A percentile compares a stretch with the other conserved stretches of the same genome.
phyloP scores from a whole-genome alignment of 1,140 invertebrate species.

The Daktulosphaira vitifoliae region DNA sequence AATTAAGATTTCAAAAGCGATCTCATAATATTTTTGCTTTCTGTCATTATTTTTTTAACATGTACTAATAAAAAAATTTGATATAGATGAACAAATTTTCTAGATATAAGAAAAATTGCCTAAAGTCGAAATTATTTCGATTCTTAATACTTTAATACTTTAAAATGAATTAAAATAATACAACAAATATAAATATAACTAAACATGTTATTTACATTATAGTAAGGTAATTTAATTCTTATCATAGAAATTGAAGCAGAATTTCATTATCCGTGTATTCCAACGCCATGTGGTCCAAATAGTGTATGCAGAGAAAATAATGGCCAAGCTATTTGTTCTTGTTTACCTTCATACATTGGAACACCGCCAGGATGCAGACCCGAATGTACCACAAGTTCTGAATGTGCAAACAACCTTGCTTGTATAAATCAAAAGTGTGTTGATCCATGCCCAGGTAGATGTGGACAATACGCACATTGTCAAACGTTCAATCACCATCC shows the following conservation, averaged over 20 bases:
- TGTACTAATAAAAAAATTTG: too few relatives aligned
- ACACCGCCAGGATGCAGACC: constrained; percentile 61
- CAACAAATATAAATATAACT: not conserved
- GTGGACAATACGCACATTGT: constrained; percentile 56
- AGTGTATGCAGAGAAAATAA: constrained; percentile 55
- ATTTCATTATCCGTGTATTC: constrained; percentile 52
- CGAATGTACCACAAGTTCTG: constrained; percentile 57
- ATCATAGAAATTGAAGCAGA: constrained; percentile 40
- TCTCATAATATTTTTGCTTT: too few relatives aligned
- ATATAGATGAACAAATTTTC: too few relatives aligned
- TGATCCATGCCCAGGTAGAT: constrained; percentile 65
- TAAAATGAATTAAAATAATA: not conserved
- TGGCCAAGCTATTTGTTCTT: constrained; percentile 52
- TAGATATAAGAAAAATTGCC: too few relatives aligned
- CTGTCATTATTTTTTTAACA: too few relatives aligned
- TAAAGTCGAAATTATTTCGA: too few relatives aligned
- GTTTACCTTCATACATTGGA: constrained; percentile 54
- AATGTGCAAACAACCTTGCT: constrained; percentile 53
- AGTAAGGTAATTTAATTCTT: not conserved
- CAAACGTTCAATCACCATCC: constrained; percentile 55
- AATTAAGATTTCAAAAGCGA: too few relatives aligned
- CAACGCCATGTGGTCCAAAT: constrained; percentile 61
- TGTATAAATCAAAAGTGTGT: constrained; percentile 58
- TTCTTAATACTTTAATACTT: too few relatives aligned
- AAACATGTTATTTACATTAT: not conserved